phyloP scores from a whole-genome alignment of 2,888 invertebrate species.

The Torymus tubicola region DNA sequence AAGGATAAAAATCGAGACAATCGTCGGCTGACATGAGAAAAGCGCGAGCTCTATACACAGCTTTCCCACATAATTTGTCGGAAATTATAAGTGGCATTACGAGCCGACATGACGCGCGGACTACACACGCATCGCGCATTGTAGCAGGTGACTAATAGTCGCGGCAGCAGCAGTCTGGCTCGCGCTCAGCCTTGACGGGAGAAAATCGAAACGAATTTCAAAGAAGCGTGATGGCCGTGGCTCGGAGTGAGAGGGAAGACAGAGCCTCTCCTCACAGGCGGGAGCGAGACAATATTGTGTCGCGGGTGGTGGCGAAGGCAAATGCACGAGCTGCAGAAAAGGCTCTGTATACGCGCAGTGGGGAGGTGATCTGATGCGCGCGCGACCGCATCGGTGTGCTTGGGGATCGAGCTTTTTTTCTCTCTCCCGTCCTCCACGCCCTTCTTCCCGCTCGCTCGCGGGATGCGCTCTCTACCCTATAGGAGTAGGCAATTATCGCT shows the following conservation, averaged over 20 bases:
- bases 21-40: constrained; percentile 1
- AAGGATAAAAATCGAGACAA: neutral
- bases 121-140: no score
- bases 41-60: neutral
- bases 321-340: no score
- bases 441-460: neutral
- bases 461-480: constrained; percentile 38
- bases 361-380: no score
- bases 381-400: no score
- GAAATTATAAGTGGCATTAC: no score
- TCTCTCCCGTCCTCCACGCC: neutral
- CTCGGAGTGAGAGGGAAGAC: neutral
- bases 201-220: neutral
- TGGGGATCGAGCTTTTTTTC: neutral
- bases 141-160: no score
- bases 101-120: no score
- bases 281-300: no score
- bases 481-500: constrained; percentile 66
- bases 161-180: no score
- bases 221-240: neutral
- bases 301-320: no score
- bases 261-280: no score
- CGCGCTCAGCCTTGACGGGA: constrained; percentile 40
- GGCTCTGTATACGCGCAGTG: no score
- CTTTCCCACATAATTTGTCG: constrained; percentile 3